These are phyloP conservation scores for Sebastes minor DNA, from an alignment of 2,797 vertebrate genomes.

Conservation along the genomic window DNA sequence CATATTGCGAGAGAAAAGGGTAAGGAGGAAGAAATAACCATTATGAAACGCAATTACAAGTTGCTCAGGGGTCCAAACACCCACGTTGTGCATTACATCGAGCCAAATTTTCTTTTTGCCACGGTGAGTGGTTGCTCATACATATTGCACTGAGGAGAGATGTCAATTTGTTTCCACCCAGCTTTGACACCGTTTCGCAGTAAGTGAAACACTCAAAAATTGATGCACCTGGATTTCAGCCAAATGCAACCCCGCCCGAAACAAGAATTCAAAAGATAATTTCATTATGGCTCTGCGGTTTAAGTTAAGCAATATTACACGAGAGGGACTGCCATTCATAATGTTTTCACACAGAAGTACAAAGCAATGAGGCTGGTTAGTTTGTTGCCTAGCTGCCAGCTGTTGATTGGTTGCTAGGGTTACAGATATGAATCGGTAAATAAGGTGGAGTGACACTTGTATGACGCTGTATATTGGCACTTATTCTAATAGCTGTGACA, in stretches of 20 bases:
- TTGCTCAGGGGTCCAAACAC: conserved; percentile 59
- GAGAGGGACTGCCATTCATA: background rate
- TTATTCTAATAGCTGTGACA: conserved; percentile 23
- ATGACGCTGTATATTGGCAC: background rate
- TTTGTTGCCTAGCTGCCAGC: conserved; percentile 18
- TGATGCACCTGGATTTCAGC: conserved; percentile 46
- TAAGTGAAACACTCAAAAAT: conserved; percentile 60
- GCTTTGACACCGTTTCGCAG: conserved; percentile 55
- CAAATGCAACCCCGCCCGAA: conserved; percentile 23
- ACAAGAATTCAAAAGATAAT: conserved; percentile 7
- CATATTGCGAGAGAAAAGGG: conserved; percentile 26
- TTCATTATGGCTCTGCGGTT: conserved; percentile 21
- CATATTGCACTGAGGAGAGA: conserved; percentile 66
- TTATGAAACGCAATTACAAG: conserved; percentile 69
- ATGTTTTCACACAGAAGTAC: conserved; percentile 5
- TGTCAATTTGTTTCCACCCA: conserved; percentile 59
- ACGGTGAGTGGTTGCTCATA: conserved; percentile 60
- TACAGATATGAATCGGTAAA: conserved; percentile 42
- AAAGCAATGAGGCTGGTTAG: background rate
- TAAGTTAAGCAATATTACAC: conserved; percentile 3
- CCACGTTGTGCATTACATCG: conserved; percentile 45
- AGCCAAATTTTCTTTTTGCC: conserved; percentile 57
- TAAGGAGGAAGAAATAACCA: conserved; percentile 53
- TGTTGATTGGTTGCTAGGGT: conserved; percentile 49
- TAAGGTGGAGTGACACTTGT: conserved; percentile 25